phyloP scores from a whole-genome alignment of 2,113 vertebrate species.

The Bubalus kerabau region DNA sequence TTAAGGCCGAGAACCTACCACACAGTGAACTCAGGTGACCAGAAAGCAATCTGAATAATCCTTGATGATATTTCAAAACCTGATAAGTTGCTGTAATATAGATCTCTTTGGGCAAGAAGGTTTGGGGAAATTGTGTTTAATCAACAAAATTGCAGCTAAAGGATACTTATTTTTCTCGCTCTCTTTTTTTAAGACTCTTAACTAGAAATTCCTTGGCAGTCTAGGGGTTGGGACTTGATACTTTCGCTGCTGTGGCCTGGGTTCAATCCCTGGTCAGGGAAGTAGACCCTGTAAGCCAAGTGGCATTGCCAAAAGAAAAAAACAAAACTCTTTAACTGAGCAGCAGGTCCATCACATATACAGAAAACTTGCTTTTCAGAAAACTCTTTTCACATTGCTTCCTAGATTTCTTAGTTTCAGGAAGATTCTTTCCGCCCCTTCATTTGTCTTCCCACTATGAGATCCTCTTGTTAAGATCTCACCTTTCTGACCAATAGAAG shows the following conservation, averaged over 20 bases:
- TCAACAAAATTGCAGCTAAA: neutral
- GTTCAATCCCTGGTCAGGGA: neutral
- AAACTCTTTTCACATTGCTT: neutral
- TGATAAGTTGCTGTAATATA: neutral
- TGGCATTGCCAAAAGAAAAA: neutral
- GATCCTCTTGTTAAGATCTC: neutral
- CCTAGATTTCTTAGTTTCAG: neutral
- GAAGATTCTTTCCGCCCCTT: neutral
- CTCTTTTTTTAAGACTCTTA: neutral
- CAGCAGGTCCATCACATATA: neutral
- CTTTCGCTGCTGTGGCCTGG: neutral
- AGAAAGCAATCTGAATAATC: neutral
- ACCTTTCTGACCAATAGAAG: neutral
- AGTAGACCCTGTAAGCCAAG: neutral
- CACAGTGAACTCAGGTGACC: neutral
- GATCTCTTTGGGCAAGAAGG: neutral
- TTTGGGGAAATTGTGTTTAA: neutral
- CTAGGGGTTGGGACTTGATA: neutral
- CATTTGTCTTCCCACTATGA: neutral
- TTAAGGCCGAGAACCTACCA: neutral
- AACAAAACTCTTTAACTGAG: neutral
- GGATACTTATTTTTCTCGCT: neutral
- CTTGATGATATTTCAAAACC: neutral
- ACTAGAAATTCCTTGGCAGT: neutral
- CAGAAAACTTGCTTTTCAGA: neutral